Conservation (phyloP, 1,140 invertebrate genomes). For the Bombus balteatus region DNA sequence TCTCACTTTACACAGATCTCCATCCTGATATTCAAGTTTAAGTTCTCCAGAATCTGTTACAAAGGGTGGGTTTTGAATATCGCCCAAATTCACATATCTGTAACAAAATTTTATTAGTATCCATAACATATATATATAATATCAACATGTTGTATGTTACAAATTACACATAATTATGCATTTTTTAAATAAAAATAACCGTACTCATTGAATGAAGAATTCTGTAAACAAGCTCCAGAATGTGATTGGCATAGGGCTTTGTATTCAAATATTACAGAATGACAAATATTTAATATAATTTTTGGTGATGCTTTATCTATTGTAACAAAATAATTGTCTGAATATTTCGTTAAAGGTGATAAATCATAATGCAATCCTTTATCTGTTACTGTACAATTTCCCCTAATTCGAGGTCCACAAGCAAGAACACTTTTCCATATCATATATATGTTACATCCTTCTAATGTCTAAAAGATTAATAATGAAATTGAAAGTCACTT, state of each 20-base stretch:
- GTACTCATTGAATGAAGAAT: slow-evolving; percentile 34
- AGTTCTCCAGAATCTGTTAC: slow-evolving; percentile 61
- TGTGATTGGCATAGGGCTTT: slow-evolving; percentile 61
- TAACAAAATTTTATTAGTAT: slow-evolving; percentile 24
- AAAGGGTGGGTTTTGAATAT: slow-evolving; percentile 48
- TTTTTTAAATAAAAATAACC: slow-evolving; percentile 4
- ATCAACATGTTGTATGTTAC: neutral
- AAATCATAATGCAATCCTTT: slow-evolving; percentile 71
- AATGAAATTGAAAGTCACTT: slow-evolving; percentile 5
- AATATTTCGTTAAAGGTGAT: slow-evolving; percentile 67
- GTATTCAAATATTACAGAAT: slow-evolving; percentile 72
- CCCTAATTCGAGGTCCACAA: slow-evolving; percentile 55
- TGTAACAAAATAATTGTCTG: slow-evolving; percentile 75
- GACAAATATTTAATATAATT: slow-evolving; percentile 79
- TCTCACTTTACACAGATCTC: slow-evolving; percentile 58
- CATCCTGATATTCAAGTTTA: slow-evolving; percentile 71
- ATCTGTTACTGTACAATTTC: slow-evolving; percentile 70
- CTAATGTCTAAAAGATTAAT: slow-evolving; percentile 61
- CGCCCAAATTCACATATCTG: slow-evolving; percentile 72
- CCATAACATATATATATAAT: neutral
- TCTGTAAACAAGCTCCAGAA: slow-evolving; percentile 70
- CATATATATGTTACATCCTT: slow-evolving; percentile 66
- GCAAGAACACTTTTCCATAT: slow-evolving; percentile 66
- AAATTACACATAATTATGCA: neutral
- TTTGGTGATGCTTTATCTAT: slow-evolving; percentile 33